Conservation (phyloP, 2,888 invertebrate genomes). For the Oscheius sp. region DNA sequence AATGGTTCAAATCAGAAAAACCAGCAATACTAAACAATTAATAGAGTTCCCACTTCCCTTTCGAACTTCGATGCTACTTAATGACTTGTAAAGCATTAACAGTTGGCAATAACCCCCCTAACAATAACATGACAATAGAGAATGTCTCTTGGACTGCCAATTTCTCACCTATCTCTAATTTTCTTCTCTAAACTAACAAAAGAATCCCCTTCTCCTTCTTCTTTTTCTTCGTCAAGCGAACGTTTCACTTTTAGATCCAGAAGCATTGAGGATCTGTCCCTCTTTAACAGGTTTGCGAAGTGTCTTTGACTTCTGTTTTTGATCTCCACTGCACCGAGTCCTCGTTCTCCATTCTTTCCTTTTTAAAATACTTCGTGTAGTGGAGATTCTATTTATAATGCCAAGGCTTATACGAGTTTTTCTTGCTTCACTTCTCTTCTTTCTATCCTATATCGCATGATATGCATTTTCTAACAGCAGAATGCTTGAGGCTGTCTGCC, state of each 20-base stretch:
- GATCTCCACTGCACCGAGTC: slow-evolving; percentile 41
- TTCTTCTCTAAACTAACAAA: not conserved
- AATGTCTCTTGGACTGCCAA: no score
- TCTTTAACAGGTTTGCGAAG: slow-evolving; percentile 70
- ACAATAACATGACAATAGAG: no score
- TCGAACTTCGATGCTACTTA: no score
- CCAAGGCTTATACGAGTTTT: no score
- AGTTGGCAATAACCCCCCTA: no score
- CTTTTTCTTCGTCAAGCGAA: slow-evolving; percentile 14
- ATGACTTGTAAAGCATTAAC: no score
- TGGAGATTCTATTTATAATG: not conserved
- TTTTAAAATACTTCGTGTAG: no score
- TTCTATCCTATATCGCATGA: slow-evolving; percentile 14
- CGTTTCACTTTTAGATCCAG: slow-evolving; percentile 60
- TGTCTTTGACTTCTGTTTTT: slow-evolving; percentile 18
- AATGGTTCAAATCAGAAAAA: no score
- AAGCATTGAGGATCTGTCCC: slow-evolving; percentile 70
- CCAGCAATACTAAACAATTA: no score
- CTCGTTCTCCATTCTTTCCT: not conserved
- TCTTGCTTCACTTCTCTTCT: not conserved
- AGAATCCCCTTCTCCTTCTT: not conserved
- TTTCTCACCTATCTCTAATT: not conserved
- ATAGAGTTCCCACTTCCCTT: no score
- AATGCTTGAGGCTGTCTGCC: not conserved
- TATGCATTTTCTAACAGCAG: not conserved